A percentile compares a stretch with the other conserved stretches of the same genome.
Conservation (phyloP, 1,140 invertebrate species). For the Microplitis demolitor region DNA sequence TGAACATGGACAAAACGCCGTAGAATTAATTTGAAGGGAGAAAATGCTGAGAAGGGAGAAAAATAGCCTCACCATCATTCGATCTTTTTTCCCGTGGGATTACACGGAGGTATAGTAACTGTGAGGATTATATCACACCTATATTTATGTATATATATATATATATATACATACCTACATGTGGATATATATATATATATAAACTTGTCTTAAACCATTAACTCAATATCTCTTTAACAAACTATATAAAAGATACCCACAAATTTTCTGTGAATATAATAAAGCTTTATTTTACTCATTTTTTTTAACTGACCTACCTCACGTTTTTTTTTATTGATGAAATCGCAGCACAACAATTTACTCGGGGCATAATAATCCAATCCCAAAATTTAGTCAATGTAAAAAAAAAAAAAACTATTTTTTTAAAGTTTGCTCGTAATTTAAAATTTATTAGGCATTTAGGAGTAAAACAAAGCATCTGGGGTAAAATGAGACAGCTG, state of each 20-base stretch:
- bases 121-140: conserved; percentile 20
- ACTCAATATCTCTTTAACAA: conserved; percentile 15
- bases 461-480: too few relatives aligned
- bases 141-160: conserved; percentile 5
- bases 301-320: conserved; percentile 45
- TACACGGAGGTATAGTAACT: background rate
- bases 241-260: background rate
- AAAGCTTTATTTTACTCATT: conserved; percentile 35
- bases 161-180: background rate
- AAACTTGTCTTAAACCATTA: background rate
- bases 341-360: conserved; percentile 25
- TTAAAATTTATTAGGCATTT: too few relatives aligned
- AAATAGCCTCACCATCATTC: background rate
- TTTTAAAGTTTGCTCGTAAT: too few relatives aligned
- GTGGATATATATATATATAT: background rate
- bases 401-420: too few relatives aligned
- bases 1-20: background rate
- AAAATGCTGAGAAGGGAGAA: background rate
- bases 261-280: conserved; percentile 11
- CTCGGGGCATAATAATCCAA: too few relatives aligned
- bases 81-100: conserved; percentile 8
- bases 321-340: conserved; percentile 30
- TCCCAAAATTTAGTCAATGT: too few relatives aligned
- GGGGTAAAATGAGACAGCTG: too few relatives aligned
- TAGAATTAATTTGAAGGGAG: background rate